Percentiles rank a stretch among this genome's conserved stretches.
Conservation (phyloP, 2,797 vertebrate species). For the Harpagifer antarcticus region DNA sequence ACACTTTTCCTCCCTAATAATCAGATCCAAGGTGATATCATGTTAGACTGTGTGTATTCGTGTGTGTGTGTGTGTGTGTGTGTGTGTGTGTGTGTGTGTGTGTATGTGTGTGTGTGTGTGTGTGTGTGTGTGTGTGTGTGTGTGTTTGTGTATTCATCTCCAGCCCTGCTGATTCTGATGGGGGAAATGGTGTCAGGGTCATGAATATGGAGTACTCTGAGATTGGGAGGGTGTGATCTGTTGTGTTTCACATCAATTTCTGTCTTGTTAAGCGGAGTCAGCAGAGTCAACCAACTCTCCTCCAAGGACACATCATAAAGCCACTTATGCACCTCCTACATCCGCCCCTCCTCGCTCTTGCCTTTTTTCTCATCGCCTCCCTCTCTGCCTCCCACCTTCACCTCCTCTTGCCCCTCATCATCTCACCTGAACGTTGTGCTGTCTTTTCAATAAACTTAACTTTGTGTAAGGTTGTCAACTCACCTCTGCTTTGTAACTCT, state of each 20-base stretch:
- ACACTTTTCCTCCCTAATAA: slow-evolving; percentile 1
- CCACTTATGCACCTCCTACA: slow-evolving; percentile 62
- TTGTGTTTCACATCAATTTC: slow-evolving; percentile 78
- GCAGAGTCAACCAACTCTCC: slow-evolving; percentile 77
- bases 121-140: slow-evolving; percentile 10
- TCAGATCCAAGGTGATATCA: slow-evolving; percentile 36
- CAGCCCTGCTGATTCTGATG: slow-evolving; percentile 51
- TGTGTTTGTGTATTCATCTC: slow-evolving; percentile 53
- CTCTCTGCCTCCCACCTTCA: slow-evolving; percentile 32
- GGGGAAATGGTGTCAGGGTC: slow-evolving; percentile 62
- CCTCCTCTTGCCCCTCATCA: slow-evolving; percentile 43
- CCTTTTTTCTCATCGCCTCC: slow-evolving; percentile 32
- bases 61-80: slow-evolving; percentile 16
- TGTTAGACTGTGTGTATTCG: slow-evolving; percentile 21
- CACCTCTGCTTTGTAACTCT: slow-evolving; percentile 1
- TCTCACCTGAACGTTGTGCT: slow-evolving; percentile 34
- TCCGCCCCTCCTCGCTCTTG: slow-evolving; percentile 33
- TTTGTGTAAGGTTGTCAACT: slow-evolving; percentile 9
- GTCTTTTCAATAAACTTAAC: slow-evolving; percentile 34
- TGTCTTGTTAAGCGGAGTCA: slow-evolving; percentile 80
- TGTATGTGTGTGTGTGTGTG: slow-evolving; percentile 13
- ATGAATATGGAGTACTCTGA: slow-evolving; percentile 77
- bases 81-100: slow-evolving; percentile 12
- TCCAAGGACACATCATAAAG: slow-evolving; percentile 76
- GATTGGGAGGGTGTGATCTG: slow-evolving; percentile 69